phyloP scores from a whole-genome alignment of 2,113 vertebrate genomes.

The Gallinago undulata region DNA sequence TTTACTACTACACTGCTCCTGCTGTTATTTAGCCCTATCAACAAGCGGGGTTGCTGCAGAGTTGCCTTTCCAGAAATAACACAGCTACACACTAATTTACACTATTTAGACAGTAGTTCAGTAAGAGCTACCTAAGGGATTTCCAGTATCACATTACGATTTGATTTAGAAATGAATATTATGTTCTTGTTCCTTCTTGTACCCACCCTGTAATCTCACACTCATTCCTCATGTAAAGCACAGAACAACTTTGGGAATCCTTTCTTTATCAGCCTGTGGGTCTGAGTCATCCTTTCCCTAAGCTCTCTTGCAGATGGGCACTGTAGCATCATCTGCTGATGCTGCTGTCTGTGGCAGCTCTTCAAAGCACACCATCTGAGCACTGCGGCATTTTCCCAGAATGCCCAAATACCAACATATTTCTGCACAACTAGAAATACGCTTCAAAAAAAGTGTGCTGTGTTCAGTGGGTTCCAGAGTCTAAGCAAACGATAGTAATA shows the following conservation, averaged over 20 bases:
- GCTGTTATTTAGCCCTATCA: neutral
- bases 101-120: neutral
- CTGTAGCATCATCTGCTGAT: neutral
- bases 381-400: neutral
- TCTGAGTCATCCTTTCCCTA: neutral
- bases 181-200: neutral
- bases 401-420: neutral
- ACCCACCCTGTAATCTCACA: neutral
- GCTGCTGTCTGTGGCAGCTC: neutral
- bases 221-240: neutral
- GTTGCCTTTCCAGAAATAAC: neutral
- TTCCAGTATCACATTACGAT: neutral
- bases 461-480: neutral
- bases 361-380: neutral
- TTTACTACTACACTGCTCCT: neutral
- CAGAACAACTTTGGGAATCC: neutral
- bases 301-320: neutral
- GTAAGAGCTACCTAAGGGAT: neutral
- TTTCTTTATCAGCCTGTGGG: neutral
- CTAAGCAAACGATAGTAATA: neutral
- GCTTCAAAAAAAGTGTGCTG: neutral
- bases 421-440: neutral
- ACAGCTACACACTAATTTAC: neutral
- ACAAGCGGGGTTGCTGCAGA: neutral
- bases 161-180: neutral